phyloP scores from a whole-genome alignment of 2,113 vertebrate genomes.

The Channa maculata region DNA sequence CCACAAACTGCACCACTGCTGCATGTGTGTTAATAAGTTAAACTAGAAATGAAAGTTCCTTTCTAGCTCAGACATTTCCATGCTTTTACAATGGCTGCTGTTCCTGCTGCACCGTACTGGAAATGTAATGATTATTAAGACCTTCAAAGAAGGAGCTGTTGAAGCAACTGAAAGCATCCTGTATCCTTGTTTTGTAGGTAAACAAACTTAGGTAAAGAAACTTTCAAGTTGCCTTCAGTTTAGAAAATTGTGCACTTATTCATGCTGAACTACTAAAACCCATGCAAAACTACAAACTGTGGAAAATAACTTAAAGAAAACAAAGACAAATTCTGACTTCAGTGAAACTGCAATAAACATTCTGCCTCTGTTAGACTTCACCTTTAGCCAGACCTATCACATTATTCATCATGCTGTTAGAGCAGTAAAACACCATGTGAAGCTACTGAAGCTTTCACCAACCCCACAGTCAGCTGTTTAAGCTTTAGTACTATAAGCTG shows the following conservation, averaged over 20 bases:
- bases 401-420: slow-evolving; percentile 65
- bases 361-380: neutral
- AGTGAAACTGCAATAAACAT: neutral
- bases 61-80: slow-evolving; percentile 12
- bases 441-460: slow-evolving; percentile 38
- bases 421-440: slow-evolving; percentile 15
- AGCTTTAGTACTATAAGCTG: neutral
- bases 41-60: neutral
- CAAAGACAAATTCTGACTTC: slow-evolving; percentile 6
- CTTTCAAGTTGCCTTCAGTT: neutral
- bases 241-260: neutral
- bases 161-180: neutral
- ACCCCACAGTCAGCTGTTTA: slow-evolving; percentile 20
- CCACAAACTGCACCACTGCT: neutral
- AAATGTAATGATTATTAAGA: neutral
- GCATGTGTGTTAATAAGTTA: neutral
- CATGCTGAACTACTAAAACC: slow-evolving; percentile 17
- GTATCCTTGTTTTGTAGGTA: neutral
- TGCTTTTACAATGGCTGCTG: slow-evolving; percentile 19
- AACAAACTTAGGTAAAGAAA: too few relatives aligned
- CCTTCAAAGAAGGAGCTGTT: slow-evolving; percentile 9
- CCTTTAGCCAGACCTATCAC: slow-evolving; percentile 7
- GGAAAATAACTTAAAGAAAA: neutral
- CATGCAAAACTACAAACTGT: slow-evolving; percentile 31
- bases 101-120: neutral